A percentile compares a stretch with the other conserved stretches of the same genome.
Evolutionary conservation across 2,113 vertebrate species (phyloP).

Genomic region (Acrocephalus arundinaceus): DNA sequence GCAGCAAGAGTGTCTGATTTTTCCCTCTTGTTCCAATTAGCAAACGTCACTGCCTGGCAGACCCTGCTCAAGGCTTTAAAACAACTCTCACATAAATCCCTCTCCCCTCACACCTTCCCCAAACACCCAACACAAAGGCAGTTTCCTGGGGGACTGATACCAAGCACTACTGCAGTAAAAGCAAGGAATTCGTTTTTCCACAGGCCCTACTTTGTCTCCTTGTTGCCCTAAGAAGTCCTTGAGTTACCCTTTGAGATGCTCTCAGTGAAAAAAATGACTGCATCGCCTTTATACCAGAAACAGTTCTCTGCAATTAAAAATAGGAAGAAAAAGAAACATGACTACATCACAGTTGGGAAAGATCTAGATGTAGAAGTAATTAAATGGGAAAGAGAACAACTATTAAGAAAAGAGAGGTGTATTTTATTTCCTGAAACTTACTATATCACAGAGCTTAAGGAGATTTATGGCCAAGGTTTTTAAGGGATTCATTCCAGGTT

Average conservation of each 20-base stretch:
- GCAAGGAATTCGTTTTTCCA: neutral
- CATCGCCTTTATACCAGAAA: neutral
- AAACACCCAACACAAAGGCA: neutral
- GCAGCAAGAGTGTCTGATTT: neutral
- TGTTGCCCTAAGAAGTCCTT: neutral
- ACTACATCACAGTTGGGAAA: neutral
- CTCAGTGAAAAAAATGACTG: neutral
- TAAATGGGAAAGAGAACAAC: neutral
- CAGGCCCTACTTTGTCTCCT: neutral
- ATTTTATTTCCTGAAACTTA: neutral
- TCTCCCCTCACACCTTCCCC: neutral
- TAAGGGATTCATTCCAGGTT: neutral
- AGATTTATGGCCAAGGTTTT: neutral
- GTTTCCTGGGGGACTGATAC: neutral
- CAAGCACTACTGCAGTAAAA: neutral
- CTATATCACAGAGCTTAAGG: neutral
- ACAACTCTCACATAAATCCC: fast-evolving
- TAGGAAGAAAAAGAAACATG: neutral
- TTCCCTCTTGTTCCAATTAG: neutral
- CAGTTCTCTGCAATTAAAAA: neutral
- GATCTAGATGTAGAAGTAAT: neutral
- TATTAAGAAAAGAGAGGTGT: neutral
- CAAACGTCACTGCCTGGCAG: neutral
- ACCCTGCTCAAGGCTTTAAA: neutral
- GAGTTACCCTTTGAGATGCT: neutral